phyloP scores from a whole-genome alignment of 2,113 vertebrate species.

The Vanacampus margaritifer region DNA sequence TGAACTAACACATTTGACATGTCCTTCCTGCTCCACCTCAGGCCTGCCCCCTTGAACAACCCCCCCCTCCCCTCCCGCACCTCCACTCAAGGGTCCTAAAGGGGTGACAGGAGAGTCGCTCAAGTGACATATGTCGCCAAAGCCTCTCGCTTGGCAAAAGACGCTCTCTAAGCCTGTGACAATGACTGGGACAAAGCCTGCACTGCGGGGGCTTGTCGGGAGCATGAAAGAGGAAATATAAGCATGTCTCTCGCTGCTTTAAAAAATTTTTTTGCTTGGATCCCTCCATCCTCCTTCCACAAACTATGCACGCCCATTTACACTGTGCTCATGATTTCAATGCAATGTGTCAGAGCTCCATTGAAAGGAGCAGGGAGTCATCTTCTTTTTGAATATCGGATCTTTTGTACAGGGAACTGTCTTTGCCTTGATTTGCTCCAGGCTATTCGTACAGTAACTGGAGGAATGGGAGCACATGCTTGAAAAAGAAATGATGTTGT shows the following conservation, averaged over 20 bases:
- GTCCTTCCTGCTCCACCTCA: conserved; percentile 49
- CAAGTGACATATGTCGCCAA: conserved; percentile 72
- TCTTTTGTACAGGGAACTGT: conserved; percentile 49
- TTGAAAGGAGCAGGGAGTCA: conserved; percentile 48
- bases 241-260: conserved; percentile 31
- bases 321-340: conserved; percentile 39
- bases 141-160: conserved; percentile 67
- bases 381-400: conserved; percentile 31
- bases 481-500: conserved; percentile 29
- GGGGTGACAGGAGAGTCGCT: conserved; percentile 60
- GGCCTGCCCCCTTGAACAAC: conserved; percentile 27
- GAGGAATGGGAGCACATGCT: conserved; percentile 32
- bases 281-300: conserved; percentile 42
- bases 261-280: conserved; percentile 1
- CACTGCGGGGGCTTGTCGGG: conserved; percentile 53
- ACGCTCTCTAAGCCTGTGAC: conserved; percentile 59
- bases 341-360: conserved; percentile 40
- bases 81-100: conserved; percentile 57
- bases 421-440: conserved; percentile 28
- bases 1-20: conserved; percentile 55
- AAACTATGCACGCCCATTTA: conserved; percentile 45
- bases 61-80: conserved; percentile 51
- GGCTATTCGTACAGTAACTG: conserved; percentile 37
- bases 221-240: conserved; percentile 59
- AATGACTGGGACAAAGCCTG: conserved; percentile 67